Base-by-base conservation (phyloP, 2,888 invertebrate genomes). In the Tryphoninae sp. region DNA sequence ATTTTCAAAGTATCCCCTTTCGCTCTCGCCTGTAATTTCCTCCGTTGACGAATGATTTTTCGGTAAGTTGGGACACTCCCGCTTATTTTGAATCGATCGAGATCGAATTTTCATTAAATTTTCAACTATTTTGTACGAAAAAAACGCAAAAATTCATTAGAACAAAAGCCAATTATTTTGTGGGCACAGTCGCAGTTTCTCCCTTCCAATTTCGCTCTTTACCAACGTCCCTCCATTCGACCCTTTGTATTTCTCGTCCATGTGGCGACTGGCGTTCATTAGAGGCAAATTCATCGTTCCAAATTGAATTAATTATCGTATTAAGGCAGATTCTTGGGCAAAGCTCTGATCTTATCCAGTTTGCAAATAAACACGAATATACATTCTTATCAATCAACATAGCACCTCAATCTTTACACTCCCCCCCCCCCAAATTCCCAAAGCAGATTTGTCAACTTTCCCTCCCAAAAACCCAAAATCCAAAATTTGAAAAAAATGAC, bases 231-330 rank as follows among this genome's bases (percentile, higher is more conserved):
- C 55, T 64, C 65, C 53, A 42, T 73, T 58, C 67, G 67, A 61
- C 45, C 76, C 40, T 73, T 67, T 71, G 72, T 71, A 51, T 65
- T 74, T 74, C 86, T 87, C 87, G 87, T 86, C 86, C 85, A 84
- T 82, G 82, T 61, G 78, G 73, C 84, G 85, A 86, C 85, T 86
- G 86, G 87, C 88, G 87, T 91, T 91, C 90, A 89, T 91, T 91
- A 91, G 90, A 87, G 89, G 88, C 87, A 89, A 89, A 90, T 90
- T 90, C 90, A 90, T 89, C 89, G 89, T 86, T 65, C 87, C 87
- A 90, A 91, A 91, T 91, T 90, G 89, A 90, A 90, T 91, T 90
- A 90, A 91, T 91, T 91, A 90, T 89, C 88, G 90, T 90, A 89
- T 88, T 89, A 89, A 90, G 89, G 88, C 88, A 88, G 88, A 89